phyloP scores from a whole-genome alignment of 1,140 invertebrate species.

The Cydia pomonella region DNA sequence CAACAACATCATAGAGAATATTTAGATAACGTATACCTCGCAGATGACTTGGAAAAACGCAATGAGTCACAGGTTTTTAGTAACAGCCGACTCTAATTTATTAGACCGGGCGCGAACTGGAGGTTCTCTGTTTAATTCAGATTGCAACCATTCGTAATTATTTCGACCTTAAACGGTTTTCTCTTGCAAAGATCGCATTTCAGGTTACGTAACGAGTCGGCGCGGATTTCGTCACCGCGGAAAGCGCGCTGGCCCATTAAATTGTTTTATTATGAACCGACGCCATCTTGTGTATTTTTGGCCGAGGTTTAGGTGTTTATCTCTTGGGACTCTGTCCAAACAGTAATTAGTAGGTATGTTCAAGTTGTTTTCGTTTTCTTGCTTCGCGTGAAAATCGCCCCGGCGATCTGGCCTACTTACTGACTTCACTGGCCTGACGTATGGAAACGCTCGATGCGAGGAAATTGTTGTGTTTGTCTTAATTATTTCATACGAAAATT shows the following conservation, averaged over 20 bases:
- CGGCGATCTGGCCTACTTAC: neutral
- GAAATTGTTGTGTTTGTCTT: neutral
- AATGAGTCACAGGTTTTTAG: conserved; percentile 29
- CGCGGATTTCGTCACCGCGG: conserved; percentile 78
- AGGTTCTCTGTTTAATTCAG: conserved; percentile 30
- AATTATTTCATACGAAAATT: neutral
- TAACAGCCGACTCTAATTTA: conserved; percentile 15
- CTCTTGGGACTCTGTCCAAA: conserved; percentile 78
- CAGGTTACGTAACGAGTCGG: conserved; percentile 70
- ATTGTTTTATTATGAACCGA: conserved; percentile 81
- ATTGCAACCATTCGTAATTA: conserved; percentile 52
- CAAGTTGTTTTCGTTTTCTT: conserved; percentile 65
- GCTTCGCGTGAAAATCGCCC: conserved; percentile 43
- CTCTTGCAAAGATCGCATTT: conserved; percentile 69
- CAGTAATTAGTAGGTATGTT: conserved; percentile 71
- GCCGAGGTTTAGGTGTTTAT: conserved; percentile 78
- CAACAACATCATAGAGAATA: neutral
- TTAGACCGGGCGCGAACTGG: conserved; percentile 21
- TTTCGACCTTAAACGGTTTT: conserved; percentile 67
- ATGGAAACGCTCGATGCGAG: neutral
- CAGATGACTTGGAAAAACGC: conserved; percentile 14
- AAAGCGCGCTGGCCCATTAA: conserved; percentile 80
- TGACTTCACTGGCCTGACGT: neutral
- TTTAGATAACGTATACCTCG: neutral
- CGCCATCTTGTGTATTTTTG: conserved; percentile 80